Percentiles rank a stretch among this genome's conserved stretches.
These are phyloP conservation scores for Melanargia galathea DNA, from an alignment of 2,888 invertebrate species.

Conservation along the genomic window DNA sequence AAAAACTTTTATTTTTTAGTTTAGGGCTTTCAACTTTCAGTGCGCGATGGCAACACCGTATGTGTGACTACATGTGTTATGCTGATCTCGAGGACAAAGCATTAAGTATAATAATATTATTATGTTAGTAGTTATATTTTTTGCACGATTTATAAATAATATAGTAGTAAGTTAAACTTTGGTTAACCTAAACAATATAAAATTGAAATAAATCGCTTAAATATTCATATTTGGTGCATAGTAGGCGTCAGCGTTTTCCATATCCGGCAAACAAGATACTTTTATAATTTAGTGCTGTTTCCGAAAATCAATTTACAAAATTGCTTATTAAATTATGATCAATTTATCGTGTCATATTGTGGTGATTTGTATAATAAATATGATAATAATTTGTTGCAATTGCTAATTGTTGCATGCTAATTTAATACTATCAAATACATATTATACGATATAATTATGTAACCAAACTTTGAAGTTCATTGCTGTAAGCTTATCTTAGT, in stretches of 20 bases:
- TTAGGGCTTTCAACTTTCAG: too few species aligned
- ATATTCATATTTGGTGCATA: background rate
- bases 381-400: conserved; percentile 8
- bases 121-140: too few species aligned
- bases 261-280: conserved; percentile 8
- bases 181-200: conserved; percentile 9
- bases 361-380: conserved; percentile 12
- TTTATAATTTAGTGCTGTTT: conserved; percentile 1
- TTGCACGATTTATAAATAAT: background rate
- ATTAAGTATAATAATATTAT: too few species aligned
- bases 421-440: background rate
- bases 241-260: conserved; percentile 9
- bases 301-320: conserved; percentile 16
- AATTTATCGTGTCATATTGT: conserved; percentile 15
- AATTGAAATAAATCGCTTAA: conserved; percentile 2
- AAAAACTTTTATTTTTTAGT: too few species aligned
- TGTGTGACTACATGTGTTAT: too few species aligned
- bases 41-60: too few species aligned
- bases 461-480: too few species aligned
- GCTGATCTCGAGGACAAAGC: too few species aligned
- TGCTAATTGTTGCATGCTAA: background rate
- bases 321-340: conserved; percentile 14
- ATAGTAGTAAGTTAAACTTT: background rate
- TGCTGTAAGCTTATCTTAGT: too few species aligned
- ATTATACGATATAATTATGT: background rate